These are phyloP conservation scores for Lycia hirtaria DNA, from an alignment of 2,888 invertebrate species.

Conservation along the genomic window DNA sequence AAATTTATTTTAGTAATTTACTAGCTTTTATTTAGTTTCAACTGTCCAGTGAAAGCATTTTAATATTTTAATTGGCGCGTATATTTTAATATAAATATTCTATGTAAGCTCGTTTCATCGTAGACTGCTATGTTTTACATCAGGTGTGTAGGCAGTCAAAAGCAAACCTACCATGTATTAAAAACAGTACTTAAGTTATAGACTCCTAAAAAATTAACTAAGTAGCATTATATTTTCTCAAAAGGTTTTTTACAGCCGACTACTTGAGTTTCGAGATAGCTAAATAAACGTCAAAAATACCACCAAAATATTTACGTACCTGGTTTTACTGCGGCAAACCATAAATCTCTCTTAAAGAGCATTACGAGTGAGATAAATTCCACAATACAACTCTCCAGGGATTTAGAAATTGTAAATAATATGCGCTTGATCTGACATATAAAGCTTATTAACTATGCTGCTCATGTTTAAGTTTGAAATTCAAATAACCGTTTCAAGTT, in stretches of 20 bases:
- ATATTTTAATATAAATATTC: no score
- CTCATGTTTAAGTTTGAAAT: no score
- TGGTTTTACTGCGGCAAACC: constrained; percentile 9
- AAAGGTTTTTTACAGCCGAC: background rate
- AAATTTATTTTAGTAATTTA: no score
- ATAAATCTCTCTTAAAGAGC: constrained; percentile 33
- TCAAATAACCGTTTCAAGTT: no score
- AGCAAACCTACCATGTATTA: no score
- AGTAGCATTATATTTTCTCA: background rate
- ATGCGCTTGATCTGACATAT: constrained; percentile 24
- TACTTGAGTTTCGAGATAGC: background rate
- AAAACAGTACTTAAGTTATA: no score
- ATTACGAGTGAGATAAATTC: constrained; percentile 40
- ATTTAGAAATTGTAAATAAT: constrained; percentile 40
- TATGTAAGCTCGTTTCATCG: no score
- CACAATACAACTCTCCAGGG: constrained; percentile 33
- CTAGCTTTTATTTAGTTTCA: no score
- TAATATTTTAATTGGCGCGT: no score
- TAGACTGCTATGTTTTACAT: no score
- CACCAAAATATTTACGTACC: constrained; percentile 4
- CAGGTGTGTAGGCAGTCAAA: no score
- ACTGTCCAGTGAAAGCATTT: no score
- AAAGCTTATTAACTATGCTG: constrained; percentile 33
- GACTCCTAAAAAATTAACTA: background rate
- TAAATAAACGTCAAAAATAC: constrained; percentile 4